phyloP scores from a whole-genome alignment of 2,797 vertebrate species.

The Neosalanx taihuensis region DNA sequence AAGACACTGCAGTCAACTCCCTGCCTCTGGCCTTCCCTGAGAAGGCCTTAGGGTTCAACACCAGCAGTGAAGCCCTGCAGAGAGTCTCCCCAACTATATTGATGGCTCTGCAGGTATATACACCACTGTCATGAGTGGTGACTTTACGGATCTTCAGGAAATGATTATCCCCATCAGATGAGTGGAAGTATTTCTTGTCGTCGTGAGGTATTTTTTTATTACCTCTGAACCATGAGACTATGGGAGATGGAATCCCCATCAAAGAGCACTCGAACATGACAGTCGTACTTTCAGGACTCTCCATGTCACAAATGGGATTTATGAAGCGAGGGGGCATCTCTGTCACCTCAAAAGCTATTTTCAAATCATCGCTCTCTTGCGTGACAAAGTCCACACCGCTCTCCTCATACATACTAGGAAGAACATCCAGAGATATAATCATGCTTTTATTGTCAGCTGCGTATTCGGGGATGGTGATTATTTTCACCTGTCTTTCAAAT shows the following conservation, averaged over 20 bases:
- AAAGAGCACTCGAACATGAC: conserved; percentile 92
- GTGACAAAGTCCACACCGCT: conserved; percentile 73
- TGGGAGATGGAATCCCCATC: conserved; percentile 87
- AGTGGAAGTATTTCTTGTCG: conserved; percentile 78
- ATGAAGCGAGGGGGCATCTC: conserved; percentile 97
- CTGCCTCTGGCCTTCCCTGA: conserved; percentile 65
- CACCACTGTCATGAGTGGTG: conserved; percentile 77
- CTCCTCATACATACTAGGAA: conserved; percentile 87
- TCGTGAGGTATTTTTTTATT: conserved; percentile 77
- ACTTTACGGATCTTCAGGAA: conserved; percentile 82
- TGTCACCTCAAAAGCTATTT: conserved; percentile 92
- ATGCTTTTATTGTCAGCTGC: conserved; percentile 93
- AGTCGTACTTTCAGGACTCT: conserved; percentile 79
- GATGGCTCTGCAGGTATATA: conserved; percentile 84
- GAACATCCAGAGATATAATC: conserved; percentile 94
- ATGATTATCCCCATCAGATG: conserved; percentile 84
- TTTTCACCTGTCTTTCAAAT: conserved; percentile 98
- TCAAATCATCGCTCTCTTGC: conserved; percentile 81
- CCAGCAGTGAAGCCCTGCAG: conserved; percentile 81
- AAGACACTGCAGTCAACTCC: conserved; percentile 69
- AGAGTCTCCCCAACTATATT: conserved; percentile 89
- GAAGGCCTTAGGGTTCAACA: conserved; percentile 68
- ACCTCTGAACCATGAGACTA: conserved; percentile 91
- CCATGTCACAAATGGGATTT: conserved; percentile 85
- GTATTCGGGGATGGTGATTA: conserved; percentile 94